Percentiles rank a stretch among this genome's conserved stretches.
These are phyloP conservation scores for Chionomys nivalis DNA, from an alignment of 2,113 vertebrate species.

Conservation along the genomic window DNA sequence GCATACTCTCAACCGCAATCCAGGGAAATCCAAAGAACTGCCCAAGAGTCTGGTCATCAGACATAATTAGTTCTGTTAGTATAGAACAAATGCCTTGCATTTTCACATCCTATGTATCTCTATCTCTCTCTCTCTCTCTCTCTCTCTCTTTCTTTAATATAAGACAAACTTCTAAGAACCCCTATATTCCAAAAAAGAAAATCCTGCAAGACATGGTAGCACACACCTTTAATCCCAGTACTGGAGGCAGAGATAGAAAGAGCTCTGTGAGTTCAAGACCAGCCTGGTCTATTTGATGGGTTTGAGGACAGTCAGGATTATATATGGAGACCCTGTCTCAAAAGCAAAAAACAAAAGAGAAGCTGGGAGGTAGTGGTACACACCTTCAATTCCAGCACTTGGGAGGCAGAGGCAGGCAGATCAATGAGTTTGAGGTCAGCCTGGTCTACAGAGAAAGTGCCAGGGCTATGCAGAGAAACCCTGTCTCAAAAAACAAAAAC, in stretches of 20 bases:
- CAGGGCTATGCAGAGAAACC: neutral
- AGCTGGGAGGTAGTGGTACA: too few species aligned
- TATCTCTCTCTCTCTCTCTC: too few species aligned
- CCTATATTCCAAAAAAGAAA: neutral
- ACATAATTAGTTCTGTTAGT: neutral
- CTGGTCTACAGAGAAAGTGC: neutral
- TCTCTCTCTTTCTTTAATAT: too few species aligned
- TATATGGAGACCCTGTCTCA: too few species aligned
- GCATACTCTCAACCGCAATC: slow-evolving; percentile 15
- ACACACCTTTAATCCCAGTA: neutral
- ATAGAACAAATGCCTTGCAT: too few species aligned
- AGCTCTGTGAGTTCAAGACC: too few species aligned
- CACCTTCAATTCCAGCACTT: too few species aligned
- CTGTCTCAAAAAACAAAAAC: neutral
- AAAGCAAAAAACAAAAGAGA: too few species aligned
- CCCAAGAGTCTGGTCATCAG: slow-evolving; percentile 6
- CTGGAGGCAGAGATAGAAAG: too few species aligned
- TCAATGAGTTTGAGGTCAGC: neutral
- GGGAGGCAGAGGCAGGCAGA: neutral
- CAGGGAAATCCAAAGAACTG: slow-evolving; percentile 18
- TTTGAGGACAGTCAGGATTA: too few species aligned
- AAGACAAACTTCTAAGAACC: slow-evolving; percentile 20
- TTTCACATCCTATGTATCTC: slow-evolving; percentile 2
- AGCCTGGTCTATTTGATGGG: too few species aligned
- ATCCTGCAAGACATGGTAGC: neutral